Conservation (phyloP, 2,113 vertebrate genomes). For the Nesoenas mayeri region DNA sequence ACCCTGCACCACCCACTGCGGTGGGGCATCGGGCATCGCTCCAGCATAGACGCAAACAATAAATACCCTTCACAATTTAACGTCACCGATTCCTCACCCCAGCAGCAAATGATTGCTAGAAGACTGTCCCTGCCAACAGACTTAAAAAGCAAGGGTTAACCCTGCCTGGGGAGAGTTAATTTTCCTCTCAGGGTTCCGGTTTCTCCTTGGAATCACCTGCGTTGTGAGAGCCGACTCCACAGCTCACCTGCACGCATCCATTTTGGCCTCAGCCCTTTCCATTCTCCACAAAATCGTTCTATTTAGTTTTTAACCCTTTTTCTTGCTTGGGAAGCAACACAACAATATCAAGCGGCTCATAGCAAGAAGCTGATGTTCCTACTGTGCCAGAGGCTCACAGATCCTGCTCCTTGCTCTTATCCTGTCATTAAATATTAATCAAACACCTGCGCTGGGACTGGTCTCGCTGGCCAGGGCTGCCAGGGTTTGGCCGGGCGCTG, state of each 20-base stretch:
- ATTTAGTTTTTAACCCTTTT: neutral
- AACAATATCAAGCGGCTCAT: fast-evolving
- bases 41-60: neutral
- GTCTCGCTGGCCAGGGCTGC: neutral
- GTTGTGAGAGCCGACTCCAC: neutral
- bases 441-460: neutral
- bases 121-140: fast-evolving
- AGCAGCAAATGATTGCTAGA: neutral
- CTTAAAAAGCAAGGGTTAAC: neutral
- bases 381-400: too few species aligned
- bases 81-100: too few species aligned
- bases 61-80: neutral
- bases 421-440: neutral
- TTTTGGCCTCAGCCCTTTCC: neutral
- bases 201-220: neutral
- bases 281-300: neutral
- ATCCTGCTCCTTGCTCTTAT: neutral
- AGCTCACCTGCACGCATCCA: neutral
- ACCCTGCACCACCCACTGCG: neutral
- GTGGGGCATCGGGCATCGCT: neutral
- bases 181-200: neutral
- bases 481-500: neutral
- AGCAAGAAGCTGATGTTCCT: neutral
- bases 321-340: fast-evolving
- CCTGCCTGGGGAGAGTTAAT: neutral